Percentiles rank a stretch among this genome's conserved stretches.
phyloP scores from a whole-genome alignment of 35 echinoderm and acorn worm genomes.

The Ophiothrix spiculata region DNA sequence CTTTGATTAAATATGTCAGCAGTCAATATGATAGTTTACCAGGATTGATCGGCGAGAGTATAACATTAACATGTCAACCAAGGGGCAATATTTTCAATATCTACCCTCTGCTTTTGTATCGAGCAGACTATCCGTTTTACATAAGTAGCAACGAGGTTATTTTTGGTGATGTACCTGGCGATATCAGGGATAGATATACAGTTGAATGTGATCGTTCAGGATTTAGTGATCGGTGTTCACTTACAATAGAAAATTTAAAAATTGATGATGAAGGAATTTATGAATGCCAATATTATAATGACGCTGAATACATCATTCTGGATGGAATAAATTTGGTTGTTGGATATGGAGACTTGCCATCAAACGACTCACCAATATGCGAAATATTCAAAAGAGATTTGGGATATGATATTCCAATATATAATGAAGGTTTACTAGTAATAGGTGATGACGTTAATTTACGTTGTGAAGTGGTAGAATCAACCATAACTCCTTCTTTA shows the following conservation, averaged over 20 bases:
- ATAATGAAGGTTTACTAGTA: neutral
- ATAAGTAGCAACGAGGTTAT: neutral
- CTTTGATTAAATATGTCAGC: too few species aligned
- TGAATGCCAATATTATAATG: too few species aligned
- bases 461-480: neutral
- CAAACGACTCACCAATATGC: neutral
- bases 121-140: neutral
- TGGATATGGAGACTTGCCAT: neutral
- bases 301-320: neutral
- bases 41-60: neutral
- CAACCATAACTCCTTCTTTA: neutral
- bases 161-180: neutral
- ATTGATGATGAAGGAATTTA: neutral
- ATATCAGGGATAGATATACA: neutral
- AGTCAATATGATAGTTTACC: too few species aligned
- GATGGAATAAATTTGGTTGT: neutral
- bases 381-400: neutral
- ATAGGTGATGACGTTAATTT: neutral
- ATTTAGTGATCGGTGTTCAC: neutral
- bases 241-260: neutral
- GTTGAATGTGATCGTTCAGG: neutral
- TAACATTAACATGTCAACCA: neutral
- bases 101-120: neutral
- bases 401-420: neutral
- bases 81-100: neutral